A percentile compares a stretch with the other conserved stretches of the same genome.
phyloP scores from a whole-genome alignment of 1,140 invertebrate species.

The Pogonomyrmex barbatus region DNA sequence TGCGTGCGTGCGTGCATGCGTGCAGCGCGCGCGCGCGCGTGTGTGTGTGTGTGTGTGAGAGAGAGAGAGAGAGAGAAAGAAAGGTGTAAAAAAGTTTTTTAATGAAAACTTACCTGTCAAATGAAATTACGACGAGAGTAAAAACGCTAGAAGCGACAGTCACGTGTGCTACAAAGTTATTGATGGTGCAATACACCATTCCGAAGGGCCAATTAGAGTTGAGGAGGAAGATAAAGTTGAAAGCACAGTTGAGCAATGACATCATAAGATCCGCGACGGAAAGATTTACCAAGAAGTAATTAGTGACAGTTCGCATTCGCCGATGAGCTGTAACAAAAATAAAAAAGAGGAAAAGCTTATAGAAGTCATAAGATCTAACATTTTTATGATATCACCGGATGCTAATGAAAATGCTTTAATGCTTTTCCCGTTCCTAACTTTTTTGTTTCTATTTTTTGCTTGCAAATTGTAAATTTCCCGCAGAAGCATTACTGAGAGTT shows the following conservation, averaged over 20 bases:
- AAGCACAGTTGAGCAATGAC: constrained; percentile 95
- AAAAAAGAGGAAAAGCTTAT: not conserved
- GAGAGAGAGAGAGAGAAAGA: not conserved
- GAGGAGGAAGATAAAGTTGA: constrained; percentile 96
- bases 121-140: constrained; percentile 93
- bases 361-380: not conserved
- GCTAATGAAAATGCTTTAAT: not conserved
- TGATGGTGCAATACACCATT: constrained; percentile 93
- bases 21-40: no score
- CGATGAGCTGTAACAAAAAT: constrained; percentile 88
- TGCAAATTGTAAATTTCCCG: not conserved
- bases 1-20: no score
- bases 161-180: constrained; percentile 95
- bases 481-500: not conserved
- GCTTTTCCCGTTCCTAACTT: not conserved
- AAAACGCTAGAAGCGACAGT: constrained; percentile 96
- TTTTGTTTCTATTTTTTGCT: not conserved
- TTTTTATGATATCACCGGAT: not conserved
- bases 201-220: constrained; percentile 95
- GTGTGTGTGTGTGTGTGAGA: not conserved
- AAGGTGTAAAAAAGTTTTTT: not conserved
- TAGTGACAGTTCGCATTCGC: constrained; percentile 96
- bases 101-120: constrained; percentile 90
- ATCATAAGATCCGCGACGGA: constrained; percentile 96
- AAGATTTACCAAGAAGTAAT: constrained; percentile 96